Base-by-base conservation (phyloP, 92 coral and sea anemone species). In the Plumapathes pennacea region DNA sequence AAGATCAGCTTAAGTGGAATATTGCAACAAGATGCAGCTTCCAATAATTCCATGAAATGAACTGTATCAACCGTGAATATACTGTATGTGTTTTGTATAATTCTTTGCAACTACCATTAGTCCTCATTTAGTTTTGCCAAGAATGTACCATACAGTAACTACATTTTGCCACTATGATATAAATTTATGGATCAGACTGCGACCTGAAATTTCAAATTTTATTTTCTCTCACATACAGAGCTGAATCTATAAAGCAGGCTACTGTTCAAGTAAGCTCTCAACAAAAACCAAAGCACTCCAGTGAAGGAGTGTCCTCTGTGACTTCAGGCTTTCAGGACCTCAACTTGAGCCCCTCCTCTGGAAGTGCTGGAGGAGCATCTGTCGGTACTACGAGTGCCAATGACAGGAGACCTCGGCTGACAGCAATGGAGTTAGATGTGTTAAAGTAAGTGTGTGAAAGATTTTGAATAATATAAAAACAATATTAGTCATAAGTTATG, bases 401-500 rank as follows among this genome's bases (percentile, higher is more conserved):
- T n/a, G 78, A 84, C 43, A 74, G 71, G 41, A 71, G 62, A 60
- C 84, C 80, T 12, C 78, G 46, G 19, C 86, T 83, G 12, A 83
- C 92, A 15, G 56, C 69, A 25, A 81, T 87, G 40, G 97, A 91
- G 65, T 72, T 83, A 33, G 86, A 80, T 36, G 97, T 91, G n/a
- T 62, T 91, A 32, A 88, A 71, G 97, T 91, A 54, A 70, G 90
- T 59, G 41, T 17, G 12, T 37, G n/a, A n/a, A n/a, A n/a, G n/a
- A n/a, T n/a, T n/a, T n/a, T n/a, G n/a, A n/a, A n/a, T n/a, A n/a
- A n/a, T n/a, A n/a, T n/a, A n/a, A n/a, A n/a, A n/a, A n/a, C n/a
- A n/a, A n/a, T n/a, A n/a, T n/a, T n/a, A n/a, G n/a, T n/a, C n/a
- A n/a, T n/a, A n/a, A n/a, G n/a, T n/a, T n/a, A n/a, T n/a, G n/a